phyloP scores from a whole-genome alignment of 1,140 invertebrate genomes.

The Stegodyphus mimosarum region DNA sequence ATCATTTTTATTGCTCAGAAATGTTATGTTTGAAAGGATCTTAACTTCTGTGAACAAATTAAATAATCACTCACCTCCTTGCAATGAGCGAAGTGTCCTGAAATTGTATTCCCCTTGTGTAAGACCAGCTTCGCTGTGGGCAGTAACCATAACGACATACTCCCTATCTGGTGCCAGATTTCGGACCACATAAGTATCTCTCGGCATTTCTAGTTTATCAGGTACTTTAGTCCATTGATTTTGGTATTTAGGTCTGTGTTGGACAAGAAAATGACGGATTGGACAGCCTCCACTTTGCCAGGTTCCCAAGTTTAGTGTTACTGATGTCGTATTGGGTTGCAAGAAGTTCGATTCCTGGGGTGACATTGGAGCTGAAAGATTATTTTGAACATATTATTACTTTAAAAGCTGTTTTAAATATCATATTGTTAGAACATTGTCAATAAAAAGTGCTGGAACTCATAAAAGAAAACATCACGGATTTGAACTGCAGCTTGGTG shows the following conservation, averaged over 20 bases:
- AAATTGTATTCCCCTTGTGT: slow-evolving; percentile 61
- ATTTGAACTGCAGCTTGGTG: neutral
- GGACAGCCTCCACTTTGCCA: slow-evolving; percentile 77
- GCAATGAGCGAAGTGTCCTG: slow-evolving; percentile 21
- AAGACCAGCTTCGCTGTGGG: slow-evolving; percentile 60
- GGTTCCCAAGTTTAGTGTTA: slow-evolving; percentile 69
- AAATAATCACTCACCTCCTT: too few relatives aligned
- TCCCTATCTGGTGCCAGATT: slow-evolving; percentile 49
- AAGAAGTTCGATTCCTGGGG: slow-evolving; percentile 63
- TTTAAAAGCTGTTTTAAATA: too few relatives aligned
- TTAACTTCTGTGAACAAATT: too few relatives aligned
- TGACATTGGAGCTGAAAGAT: slow-evolving; percentile 62
- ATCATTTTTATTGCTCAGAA: too few relatives aligned
- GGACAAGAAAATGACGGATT: slow-evolving; percentile 71
- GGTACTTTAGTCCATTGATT: slow-evolving; percentile 25
- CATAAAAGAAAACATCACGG: too few relatives aligned
- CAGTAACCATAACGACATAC: slow-evolving; percentile 61
- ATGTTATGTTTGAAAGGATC: too few relatives aligned
- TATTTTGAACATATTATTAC: too few relatives aligned
- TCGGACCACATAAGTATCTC: slow-evolving; percentile 19
- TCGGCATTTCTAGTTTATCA: slow-evolving; percentile 23
- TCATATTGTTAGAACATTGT: too few relatives aligned
- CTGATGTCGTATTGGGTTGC: slow-evolving; percentile 67
- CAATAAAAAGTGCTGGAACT: too few relatives aligned
- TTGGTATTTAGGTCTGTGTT: slow-evolving; percentile 75